Percentiles rank a stretch among this genome's conserved stretches.
Evolutionary conservation across 1,140 invertebrate species (phyloP).

Genomic region (Atta texana): DNA sequence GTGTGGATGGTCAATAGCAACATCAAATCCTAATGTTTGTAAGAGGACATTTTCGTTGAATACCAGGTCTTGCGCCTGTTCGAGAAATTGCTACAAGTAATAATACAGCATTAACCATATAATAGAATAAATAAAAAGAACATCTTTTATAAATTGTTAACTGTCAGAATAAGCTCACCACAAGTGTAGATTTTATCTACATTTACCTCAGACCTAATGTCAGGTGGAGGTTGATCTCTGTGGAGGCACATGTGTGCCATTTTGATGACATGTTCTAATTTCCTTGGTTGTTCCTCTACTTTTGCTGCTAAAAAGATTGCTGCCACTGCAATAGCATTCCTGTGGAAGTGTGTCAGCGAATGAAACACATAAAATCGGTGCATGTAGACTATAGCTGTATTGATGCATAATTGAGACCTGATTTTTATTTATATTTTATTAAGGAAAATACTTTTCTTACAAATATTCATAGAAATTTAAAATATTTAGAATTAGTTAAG

Average conservation of each 20-base stretch:
- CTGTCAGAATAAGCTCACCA: too few species aligned
- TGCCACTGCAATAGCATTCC: constrained; percentile 93
- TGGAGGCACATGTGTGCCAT: constrained; percentile 94
- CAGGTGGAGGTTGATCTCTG: constrained; percentile 88
- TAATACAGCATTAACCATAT: constrained; percentile 27
- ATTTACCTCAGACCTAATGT: constrained; percentile 90
- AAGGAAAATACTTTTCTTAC: constrained; percentile 76
- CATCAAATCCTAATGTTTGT: constrained; percentile 98
- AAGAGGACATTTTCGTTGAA: constrained; percentile 98
- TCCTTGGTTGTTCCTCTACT: constrained; percentile 98
- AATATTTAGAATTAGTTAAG: too few species aligned
- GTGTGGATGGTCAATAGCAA: constrained; percentile 98
- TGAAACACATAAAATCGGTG: constrained; percentile 99
- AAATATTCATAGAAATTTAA: background rate
- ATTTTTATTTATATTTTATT: constrained; percentile 58
- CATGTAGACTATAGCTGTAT: constrained; percentile 99
- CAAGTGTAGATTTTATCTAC: constrained; percentile 34
- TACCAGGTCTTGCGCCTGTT: constrained; percentile 95
- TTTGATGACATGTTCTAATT: constrained; percentile 98
- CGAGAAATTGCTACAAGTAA: constrained; percentile 90
- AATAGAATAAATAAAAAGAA: background rate
- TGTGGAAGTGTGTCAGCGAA: constrained; percentile 94
- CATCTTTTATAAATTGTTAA: too few species aligned
- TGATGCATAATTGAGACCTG: constrained; percentile 96
- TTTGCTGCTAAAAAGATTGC: constrained; percentile 98